Evolutionary conservation across 2,888 invertebrate species (phyloP).

Genomic region (Octonoba sinensis): DNA sequence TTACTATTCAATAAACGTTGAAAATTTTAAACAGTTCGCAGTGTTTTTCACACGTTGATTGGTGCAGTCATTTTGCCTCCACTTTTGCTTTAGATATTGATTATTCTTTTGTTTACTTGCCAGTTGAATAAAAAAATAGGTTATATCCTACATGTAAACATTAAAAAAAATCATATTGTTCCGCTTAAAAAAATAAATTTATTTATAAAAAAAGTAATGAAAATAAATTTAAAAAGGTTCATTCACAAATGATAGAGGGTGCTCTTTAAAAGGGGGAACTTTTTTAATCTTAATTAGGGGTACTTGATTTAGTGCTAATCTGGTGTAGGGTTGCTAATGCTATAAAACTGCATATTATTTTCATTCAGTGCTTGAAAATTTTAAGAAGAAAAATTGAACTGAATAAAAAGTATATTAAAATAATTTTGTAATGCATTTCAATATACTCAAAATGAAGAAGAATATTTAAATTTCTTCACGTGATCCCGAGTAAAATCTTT

Average conservation of each 20-base stretch:
- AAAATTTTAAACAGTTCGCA: too few relatives aligned
- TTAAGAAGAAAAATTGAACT: neutral
- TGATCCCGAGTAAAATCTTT: neutral
- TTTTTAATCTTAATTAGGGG: neutral
- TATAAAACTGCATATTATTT: neutral
- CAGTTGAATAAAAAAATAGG: too few relatives aligned
- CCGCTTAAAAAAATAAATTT: neutral
- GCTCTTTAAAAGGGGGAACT: neutral
- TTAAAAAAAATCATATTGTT: too few relatives aligned
- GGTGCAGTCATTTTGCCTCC: too few relatives aligned
- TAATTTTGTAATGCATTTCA: neutral
- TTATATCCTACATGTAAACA: too few relatives aligned
- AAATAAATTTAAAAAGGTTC: neutral
- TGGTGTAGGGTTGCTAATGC: neutral
- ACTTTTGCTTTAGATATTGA: too few relatives aligned
- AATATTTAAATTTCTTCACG: neutral
- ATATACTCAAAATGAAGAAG: neutral
- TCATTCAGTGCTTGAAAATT: neutral
- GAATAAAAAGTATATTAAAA: neutral
- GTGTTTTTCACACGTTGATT: too few relatives aligned
- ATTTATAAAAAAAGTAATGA: neutral
- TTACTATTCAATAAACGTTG: too few relatives aligned
- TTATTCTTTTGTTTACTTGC: too few relatives aligned
- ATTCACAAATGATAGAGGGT: neutral
- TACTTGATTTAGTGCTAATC: neutral